Conservation (phyloP, 2,797 vertebrate species). For the Leptatherina wallacei region DNA sequence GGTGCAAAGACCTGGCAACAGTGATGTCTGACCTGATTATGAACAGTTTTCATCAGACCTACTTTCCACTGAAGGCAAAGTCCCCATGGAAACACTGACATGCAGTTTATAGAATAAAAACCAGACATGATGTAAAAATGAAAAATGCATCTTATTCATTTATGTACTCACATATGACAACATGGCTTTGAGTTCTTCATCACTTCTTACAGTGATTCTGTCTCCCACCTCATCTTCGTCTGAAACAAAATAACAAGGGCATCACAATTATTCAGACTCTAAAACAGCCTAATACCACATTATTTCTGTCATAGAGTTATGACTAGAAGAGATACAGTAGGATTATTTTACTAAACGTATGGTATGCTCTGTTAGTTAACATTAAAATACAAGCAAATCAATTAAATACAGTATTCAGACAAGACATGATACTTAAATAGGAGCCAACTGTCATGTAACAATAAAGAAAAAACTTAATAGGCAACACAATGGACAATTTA, state of each 20-base stretch:
- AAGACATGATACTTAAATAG: neutral
- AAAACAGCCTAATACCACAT: neutral
- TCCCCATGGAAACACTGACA: neutral
- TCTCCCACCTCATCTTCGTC: constrained; percentile 99
- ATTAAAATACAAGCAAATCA: neutral
- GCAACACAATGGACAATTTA: neutral
- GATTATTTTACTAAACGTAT: neutral
- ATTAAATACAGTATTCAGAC: neutral
- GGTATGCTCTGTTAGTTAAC: neutral
- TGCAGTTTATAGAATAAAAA: neutral
- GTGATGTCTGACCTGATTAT: neutral
- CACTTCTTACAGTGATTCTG: constrained; percentile 95
- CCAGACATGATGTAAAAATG: neutral
- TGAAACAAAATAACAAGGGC: constrained; percentile 58
- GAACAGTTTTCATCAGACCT: neutral
- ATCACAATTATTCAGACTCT: neutral
- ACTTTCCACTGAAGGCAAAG: neutral
- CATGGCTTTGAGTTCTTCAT: constrained; percentile 99
- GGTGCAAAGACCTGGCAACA: neutral
- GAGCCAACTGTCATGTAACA: neutral
- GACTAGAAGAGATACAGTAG: neutral
- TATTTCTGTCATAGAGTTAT: neutral
- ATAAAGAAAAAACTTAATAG: neutral
- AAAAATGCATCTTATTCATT: neutral
- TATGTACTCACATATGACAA: constrained; percentile 92